These are phyloP conservation scores for Petaurus breviceps DNA, from an alignment of 2,113 vertebrate genomes.

Conservation along the genomic window DNA sequence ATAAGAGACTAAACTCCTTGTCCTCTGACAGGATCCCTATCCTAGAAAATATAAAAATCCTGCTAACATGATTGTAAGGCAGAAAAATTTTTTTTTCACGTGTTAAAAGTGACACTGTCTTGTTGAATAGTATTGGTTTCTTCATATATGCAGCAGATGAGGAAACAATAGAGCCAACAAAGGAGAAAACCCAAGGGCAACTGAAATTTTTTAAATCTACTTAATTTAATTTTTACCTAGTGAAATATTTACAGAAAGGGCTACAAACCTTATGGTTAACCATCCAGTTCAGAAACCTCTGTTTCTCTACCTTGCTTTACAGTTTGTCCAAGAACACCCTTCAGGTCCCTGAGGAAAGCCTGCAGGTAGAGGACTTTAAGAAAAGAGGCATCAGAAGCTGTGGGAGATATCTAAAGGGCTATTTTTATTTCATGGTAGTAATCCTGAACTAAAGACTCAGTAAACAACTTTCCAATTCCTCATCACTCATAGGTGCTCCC, in stretches of 20 bases:
- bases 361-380: slow-evolving; percentile 87
- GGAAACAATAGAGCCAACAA: neutral
- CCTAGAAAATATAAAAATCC: neutral
- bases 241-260: too few relatives aligned
- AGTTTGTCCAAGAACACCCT: slow-evolving; percentile 92
- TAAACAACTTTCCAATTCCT: neutral
- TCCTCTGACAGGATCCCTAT: neutral
- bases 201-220: neutral
- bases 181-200: neutral
- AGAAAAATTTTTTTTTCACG: neutral
- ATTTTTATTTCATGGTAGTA: neutral
- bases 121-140: neutral
- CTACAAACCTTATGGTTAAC: neutral
- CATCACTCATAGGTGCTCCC: neutral
- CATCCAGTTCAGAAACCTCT: slow-evolving; percentile 87
- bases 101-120: neutral
- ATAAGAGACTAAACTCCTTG: neutral
- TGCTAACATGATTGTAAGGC: neutral
- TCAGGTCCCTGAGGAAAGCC: slow-evolving; percentile 91
- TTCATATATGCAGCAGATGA: neutral
- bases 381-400: slow-evolving; percentile 89
- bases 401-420: slow-evolving; percentile 90
- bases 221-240: too few relatives aligned
- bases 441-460: neutral
- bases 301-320: slow-evolving; percentile 95